Evolutionary conservation across 1,140 invertebrate genomes (phyloP).

Genomic region (Micrasema longulum): DNA sequence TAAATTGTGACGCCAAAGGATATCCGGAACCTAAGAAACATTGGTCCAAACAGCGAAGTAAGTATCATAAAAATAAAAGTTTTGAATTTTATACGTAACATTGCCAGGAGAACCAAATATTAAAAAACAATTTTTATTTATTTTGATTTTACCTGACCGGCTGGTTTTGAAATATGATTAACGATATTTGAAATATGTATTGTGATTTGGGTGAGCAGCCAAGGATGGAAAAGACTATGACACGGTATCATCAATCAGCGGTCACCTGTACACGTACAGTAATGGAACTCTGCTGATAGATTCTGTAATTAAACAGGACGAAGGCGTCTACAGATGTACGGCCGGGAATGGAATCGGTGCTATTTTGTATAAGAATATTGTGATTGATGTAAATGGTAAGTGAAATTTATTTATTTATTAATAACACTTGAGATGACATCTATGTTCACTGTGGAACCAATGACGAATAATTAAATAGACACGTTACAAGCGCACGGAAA

Average conservation of each 20-base stretch:
- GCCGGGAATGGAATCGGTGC: constrained; percentile 89
- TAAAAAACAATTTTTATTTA: neutral
- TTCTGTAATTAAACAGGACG: constrained; percentile 78
- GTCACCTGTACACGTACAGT: constrained; percentile 58
- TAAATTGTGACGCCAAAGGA: constrained; percentile 76
- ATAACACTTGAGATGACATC: neutral
- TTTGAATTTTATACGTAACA: no score
- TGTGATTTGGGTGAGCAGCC: constrained; percentile 4
- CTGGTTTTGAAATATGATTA: neutral
- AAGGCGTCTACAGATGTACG: constrained; percentile 89
- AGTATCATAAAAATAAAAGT: constrained; percentile 18
- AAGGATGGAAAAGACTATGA: constrained; percentile 48
- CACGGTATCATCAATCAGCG: constrained; percentile 46
- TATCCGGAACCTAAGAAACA: constrained; percentile 73
- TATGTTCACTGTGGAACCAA: no score
- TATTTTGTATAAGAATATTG: constrained; percentile 80
- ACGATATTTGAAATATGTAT: neutral
- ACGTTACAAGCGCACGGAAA: no score
- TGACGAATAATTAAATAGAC: no score
- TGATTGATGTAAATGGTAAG: constrained; percentile 82
- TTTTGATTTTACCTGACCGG: neutral
- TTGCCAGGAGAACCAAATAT: neutral
- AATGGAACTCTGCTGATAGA: constrained; percentile 82
- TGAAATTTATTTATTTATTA: neutral
- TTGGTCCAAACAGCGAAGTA: constrained; percentile 72